These are phyloP conservation scores for Drosophila sproati DNA, from an alignment of 1,140 invertebrate species.

Conservation along the genomic window DNA sequence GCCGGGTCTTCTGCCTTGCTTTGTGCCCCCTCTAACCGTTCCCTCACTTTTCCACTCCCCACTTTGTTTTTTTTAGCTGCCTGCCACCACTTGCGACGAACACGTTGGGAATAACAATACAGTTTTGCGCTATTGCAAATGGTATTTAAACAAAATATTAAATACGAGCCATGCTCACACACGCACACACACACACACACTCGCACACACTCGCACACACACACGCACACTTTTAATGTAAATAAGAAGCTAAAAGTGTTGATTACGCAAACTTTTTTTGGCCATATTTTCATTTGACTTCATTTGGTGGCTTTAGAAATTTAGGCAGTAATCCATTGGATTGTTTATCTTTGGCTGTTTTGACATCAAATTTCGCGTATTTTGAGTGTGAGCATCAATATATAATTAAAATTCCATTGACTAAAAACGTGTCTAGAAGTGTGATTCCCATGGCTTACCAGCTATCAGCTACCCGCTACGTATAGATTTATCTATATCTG, in stretches of 20 bases:
- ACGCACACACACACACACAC: slow-evolving; percentile 19
- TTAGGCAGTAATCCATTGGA: background rate
- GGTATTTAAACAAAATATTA: slow-evolving; percentile 71
- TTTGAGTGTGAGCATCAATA: slow-evolving; percentile 16
- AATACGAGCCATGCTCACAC: slow-evolving; percentile 41
- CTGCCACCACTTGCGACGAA: slow-evolving; percentile 54
- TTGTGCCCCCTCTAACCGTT: background rate
- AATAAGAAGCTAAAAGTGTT: slow-evolving; percentile 67
- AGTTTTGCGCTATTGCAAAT: slow-evolving; percentile 67
- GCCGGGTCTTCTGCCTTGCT: slow-evolving; percentile 29
- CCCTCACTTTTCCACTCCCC: background rate
- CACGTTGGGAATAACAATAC: slow-evolving; percentile 72
- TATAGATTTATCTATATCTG: background rate
- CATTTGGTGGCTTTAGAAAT: slow-evolving; percentile 28
- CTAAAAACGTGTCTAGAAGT: background rate
- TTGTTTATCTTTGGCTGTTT: slow-evolving; percentile 15
- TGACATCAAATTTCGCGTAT: slow-evolving; percentile 23
- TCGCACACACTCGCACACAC: slow-evolving; percentile 6
- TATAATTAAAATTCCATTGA: slow-evolving; percentile 3
- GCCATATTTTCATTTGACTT: slow-evolving; percentile 39
- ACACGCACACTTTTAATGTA: slow-evolving; percentile 39
- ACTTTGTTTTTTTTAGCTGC: slow-evolving; percentile 20
- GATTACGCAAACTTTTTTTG: slow-evolving; percentile 68
- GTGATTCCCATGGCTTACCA: slow-evolving; percentile 11
- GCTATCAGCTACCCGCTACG: background rate